Evolutionary conservation across 2,113 vertebrate genomes (phyloP).

Genomic region (Lophius piscatorius): DNA sequence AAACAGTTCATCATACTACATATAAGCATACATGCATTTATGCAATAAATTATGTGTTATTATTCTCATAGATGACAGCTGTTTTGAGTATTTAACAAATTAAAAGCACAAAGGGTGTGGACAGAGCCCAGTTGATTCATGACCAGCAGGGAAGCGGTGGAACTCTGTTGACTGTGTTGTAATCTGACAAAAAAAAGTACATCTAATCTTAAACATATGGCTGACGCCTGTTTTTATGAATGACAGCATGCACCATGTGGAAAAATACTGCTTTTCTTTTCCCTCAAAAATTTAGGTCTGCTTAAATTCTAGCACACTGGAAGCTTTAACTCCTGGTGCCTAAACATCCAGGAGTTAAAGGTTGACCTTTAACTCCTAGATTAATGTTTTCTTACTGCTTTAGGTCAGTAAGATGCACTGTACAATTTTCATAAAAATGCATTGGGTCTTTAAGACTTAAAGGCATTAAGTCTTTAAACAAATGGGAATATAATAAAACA

Average conservation of each 20-base stretch:
- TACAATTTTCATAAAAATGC: too few relatives aligned
- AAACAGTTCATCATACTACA: neutral
- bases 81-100: slow-evolving; percentile 36
- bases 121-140: slow-evolving; percentile 57
- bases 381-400: too few relatives aligned
- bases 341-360: too few relatives aligned
- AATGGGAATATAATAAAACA: too few relatives aligned
- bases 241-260: slow-evolving; percentile 57
- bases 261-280: slow-evolving; percentile 54
- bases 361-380: too few relatives aligned
- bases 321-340: too few relatives aligned
- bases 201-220: slow-evolving; percentile 78
- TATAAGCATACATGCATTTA: neutral
- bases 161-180: slow-evolving; percentile 68
- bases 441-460: too few relatives aligned
- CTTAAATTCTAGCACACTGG: too few relatives aligned
- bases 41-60: slow-evolving; percentile 9
- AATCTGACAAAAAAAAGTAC: slow-evolving; percentile 64
- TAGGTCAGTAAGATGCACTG: too few relatives aligned
- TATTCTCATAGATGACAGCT: slow-evolving; percentile 4
- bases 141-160: slow-evolving; percentile 53
- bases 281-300: slow-evolving; percentile 26
- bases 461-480: too few relatives aligned
- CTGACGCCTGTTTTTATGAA: slow-evolving; percentile 46
- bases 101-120: slow-evolving; percentile 44